A percentile compares a stretch with the other conserved stretches of the same genome.
phyloP scores from a whole-genome alignment of 2,888 invertebrate species.

The Abscondita cerata region DNA sequence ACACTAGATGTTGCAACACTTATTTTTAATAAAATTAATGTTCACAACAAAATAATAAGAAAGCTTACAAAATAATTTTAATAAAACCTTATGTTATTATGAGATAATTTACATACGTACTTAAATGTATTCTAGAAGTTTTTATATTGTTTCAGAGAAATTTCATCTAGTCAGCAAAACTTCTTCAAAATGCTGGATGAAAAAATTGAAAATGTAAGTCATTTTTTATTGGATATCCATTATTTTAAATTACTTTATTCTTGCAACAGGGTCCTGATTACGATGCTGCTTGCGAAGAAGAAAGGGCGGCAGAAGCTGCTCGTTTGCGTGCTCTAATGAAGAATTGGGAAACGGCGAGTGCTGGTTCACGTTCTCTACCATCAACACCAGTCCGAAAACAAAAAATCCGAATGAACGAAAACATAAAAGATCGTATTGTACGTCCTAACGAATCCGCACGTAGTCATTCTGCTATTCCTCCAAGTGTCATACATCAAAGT shows the following conservation, averaged over 20 bases:
- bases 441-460: slow-evolving; percentile 12
- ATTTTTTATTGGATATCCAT: neutral
- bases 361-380: slow-evolving; percentile 63
- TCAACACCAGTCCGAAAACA: slow-evolving; percentile 61
- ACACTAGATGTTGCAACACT: too few relatives aligned
- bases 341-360: slow-evolving; percentile 79
- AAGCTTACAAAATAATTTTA: too few relatives aligned
- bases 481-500: slow-evolving; percentile 55
- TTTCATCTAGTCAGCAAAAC: slow-evolving; percentile 88
- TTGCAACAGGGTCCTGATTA: slow-evolving; percentile 82
- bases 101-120: too few relatives aligned
- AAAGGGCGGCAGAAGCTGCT: slow-evolving; percentile 72
- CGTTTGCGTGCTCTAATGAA: slow-evolving; percentile 72
- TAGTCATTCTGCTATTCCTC: slow-evolving; percentile 48
- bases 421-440: slow-evolving; percentile 29
- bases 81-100: too few relatives aligned
- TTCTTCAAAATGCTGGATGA: slow-evolving; percentile 94
- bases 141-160: slow-evolving; percentile 72
- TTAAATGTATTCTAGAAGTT: too few relatives aligned
- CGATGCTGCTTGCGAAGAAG: slow-evolving; percentile 78
- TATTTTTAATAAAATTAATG: too few relatives aligned
- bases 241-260: slow-evolving; percentile 35
- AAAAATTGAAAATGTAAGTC: slow-evolving; percentile 85
- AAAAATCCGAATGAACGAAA: slow-evolving; percentile 33
- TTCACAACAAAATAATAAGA: too few relatives aligned